These are phyloP conservation scores for Spodoptera picta DNA, from an alignment of 2,888 invertebrate genomes.

Conservation along the genomic window DNA sequence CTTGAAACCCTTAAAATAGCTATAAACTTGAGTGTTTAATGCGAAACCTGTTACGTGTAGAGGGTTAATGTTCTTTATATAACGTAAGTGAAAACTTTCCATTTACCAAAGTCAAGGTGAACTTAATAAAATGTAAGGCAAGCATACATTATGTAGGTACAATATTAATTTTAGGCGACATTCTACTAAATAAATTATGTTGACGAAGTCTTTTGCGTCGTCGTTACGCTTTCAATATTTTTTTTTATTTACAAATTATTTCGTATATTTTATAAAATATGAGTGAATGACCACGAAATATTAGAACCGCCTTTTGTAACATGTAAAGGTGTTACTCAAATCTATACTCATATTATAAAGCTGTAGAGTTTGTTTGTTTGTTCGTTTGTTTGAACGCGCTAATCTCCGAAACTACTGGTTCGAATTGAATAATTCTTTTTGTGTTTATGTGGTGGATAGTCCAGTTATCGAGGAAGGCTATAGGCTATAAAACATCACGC, in stretches of 20 bases:
- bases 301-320: no score
- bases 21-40: neutral
- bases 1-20: no score
- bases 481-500: no score
- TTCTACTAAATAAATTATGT: slow-evolving; percentile 36
- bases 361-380: no score
- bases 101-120: slow-evolving; percentile 36
- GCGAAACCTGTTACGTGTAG: neutral
- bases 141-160: slow-evolving; percentile 1
- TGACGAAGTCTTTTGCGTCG: slow-evolving; percentile 30
- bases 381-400: no score
- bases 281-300: no score
- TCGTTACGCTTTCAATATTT: slow-evolving; percentile 29
- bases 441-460: no score
- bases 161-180: slow-evolving; percentile 40
- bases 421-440: no score
- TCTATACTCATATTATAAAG: no score
- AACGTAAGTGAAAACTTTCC: slow-evolving; percentile 23
- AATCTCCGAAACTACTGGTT: no score
- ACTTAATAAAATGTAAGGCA: slow-evolving; percentile 16
- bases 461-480: no score
- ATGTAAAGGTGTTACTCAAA: no score
- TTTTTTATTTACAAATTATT: slow-evolving; percentile 11
- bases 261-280: neutral
- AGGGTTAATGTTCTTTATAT: slow-evolving; percentile 2